Evolutionary conservation across 2,888 invertebrate species (phyloP).

Genomic region (Escarpia spicata): DNA sequence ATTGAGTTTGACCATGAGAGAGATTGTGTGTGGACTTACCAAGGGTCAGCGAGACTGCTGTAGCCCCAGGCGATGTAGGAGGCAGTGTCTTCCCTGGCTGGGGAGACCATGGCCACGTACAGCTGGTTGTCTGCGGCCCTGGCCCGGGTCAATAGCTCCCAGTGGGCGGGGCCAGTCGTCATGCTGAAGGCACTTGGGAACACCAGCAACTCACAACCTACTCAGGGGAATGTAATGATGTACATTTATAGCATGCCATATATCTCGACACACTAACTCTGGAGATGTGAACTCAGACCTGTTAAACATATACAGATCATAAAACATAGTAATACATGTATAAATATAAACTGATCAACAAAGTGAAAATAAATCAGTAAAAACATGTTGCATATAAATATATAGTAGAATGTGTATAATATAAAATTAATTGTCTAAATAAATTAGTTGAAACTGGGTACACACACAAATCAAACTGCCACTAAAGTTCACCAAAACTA

Average conservation of each 20-base stretch:
- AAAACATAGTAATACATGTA: not conserved
- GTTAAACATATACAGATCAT: not conserved
- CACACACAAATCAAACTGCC: no score
- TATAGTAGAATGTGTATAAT: not conserved
- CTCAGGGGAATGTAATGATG: not conserved
- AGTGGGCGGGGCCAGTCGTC: constrained; percentile 94
- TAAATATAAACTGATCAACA: not conserved
- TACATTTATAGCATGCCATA: no score
- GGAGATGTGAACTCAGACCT: not conserved
- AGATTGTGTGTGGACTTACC: constrained; percentile 61
- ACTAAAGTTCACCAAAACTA: no score
- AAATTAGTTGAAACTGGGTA: no score
- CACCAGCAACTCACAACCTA: constrained; percentile 84
- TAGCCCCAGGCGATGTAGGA: constrained; percentile 91
- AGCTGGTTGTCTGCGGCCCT: constrained; percentile 90
- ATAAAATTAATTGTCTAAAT: not conserved
- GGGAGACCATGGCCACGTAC: constrained; percentile 85
- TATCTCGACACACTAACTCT: no score
- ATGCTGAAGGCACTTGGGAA: constrained; percentile 97
- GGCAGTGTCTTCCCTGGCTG: constrained; percentile 78
- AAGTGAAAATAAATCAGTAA: not conserved
- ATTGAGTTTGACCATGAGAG: not conserved
- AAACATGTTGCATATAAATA: not conserved
- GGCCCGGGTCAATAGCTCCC: constrained; percentile 84
- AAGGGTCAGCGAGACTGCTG: constrained; percentile 83